A percentile compares a stretch with the other conserved stretches of the same genome.
Evolutionary conservation across 2,113 vertebrate species (phyloP).

Genomic region (Varanus komodoensis): DNA sequence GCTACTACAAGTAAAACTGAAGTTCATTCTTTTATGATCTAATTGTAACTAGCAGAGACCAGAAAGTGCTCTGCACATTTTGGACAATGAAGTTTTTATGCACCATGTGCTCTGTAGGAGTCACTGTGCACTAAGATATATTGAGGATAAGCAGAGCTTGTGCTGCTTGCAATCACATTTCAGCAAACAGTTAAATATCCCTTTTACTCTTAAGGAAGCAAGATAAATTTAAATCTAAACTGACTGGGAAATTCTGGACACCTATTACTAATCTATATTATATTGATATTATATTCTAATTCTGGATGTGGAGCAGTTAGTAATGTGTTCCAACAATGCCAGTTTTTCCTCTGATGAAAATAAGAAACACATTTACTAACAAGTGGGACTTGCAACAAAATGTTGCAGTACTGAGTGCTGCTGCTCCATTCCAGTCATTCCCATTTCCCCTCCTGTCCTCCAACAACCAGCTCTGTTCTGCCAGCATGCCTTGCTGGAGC

Average conservation of each 20-base stretch:
- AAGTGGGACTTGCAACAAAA: background rate
- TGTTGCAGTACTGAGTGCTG: background rate
- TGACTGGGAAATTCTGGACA: background rate
- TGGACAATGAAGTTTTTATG: constrained; percentile 14
- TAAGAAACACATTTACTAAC: background rate
- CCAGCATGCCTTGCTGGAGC: background rate
- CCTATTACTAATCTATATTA: background rate
- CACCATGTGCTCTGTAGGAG: constrained; percentile 62
- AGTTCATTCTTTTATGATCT: background rate
- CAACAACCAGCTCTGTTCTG: too few relatives aligned
- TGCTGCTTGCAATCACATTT: background rate
- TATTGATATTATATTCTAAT: background rate
- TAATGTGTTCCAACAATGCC: background rate
- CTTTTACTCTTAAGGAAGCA: background rate
- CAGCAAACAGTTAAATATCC: background rate
- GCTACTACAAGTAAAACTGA: background rate
- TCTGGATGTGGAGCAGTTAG: background rate
- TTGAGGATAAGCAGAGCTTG: constrained; percentile 13
- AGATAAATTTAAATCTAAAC: background rate
- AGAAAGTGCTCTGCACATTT: background rate
- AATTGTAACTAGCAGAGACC: background rate
- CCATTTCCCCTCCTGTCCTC: too few relatives aligned
- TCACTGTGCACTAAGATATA: constrained; percentile 60
- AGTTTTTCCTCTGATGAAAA: background rate
- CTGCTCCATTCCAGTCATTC: background rate